Conservation (phyloP, 2,888 invertebrate species). For the Tetanocera ferruginea region DNA sequence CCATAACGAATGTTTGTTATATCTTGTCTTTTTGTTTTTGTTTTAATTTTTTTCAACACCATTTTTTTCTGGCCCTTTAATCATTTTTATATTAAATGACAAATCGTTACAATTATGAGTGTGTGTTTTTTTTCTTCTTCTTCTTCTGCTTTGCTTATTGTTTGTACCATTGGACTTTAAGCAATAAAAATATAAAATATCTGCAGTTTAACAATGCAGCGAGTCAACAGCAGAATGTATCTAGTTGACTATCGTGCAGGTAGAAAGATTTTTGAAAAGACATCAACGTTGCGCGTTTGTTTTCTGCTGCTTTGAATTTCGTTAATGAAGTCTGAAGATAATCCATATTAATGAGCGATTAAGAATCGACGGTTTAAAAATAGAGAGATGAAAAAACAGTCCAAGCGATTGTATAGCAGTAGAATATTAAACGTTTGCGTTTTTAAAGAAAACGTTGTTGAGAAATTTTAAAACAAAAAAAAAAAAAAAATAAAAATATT, state of each 20-base stretch:
- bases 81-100: not conserved
- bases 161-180: not conserved
- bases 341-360: constrained; percentile 37
- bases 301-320: not conserved
- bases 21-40: not conserved
- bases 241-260: not conserved
- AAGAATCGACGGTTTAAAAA: constrained; percentile 5
- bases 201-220: not conserved
- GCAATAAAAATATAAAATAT: not conserved
- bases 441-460: not conserved
- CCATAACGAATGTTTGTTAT: not conserved
- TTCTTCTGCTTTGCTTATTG: not conserved
- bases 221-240: not conserved
- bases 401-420: not conserved
- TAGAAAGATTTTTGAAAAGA: not conserved
- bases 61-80: not conserved
- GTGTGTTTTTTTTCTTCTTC: too few relatives aligned
- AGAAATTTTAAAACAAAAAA: not conserved
- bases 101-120: constrained; percentile 4
- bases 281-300: not conserved
- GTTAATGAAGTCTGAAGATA: constrained; percentile 32
- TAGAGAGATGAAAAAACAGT: not conserved
- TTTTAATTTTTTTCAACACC: not conserved
- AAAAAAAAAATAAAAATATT: too few relatives aligned
- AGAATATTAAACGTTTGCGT: not conserved